phyloP scores from a whole-genome alignment of 2,113 vertebrate genomes.

The Oenanthe oenanthe region DNA sequence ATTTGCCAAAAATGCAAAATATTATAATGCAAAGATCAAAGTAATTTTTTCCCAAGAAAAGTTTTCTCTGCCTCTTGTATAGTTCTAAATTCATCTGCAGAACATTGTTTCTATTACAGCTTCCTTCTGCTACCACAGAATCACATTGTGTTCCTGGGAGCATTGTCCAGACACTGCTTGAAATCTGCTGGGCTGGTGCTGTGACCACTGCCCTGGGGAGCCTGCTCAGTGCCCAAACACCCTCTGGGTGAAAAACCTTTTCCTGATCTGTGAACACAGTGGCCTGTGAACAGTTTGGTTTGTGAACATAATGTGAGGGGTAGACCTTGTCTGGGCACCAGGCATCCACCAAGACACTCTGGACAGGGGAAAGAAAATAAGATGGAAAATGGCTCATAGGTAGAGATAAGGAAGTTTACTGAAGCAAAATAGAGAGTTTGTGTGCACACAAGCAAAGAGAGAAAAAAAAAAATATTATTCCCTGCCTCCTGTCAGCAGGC shows the following conservation, averaged over 20 bases:
- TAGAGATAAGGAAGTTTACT: background rate
- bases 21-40: background rate
- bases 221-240: background rate
- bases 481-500: background rate
- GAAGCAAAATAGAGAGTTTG: background rate
- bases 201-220: background rate
- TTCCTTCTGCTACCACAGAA: background rate
- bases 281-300: background rate
- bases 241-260: background rate
- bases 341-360: rapidly evolving
- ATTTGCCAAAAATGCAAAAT: background rate
- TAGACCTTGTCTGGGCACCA: background rate
- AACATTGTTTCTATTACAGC: background rate
- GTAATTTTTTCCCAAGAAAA: background rate
- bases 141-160: background rate
- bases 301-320: background rate
- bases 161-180: background rate
- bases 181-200: background rate
- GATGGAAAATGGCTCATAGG: background rate
- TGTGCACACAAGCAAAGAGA: rapidly evolving
- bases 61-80: background rate
- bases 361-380: background rate
- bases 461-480: background rate
- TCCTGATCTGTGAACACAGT: background rate
- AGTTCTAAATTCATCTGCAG: background rate